Conservation (phyloP, 2,797 vertebrate genomes). For the Microctenopoma lineatum region DNA sequence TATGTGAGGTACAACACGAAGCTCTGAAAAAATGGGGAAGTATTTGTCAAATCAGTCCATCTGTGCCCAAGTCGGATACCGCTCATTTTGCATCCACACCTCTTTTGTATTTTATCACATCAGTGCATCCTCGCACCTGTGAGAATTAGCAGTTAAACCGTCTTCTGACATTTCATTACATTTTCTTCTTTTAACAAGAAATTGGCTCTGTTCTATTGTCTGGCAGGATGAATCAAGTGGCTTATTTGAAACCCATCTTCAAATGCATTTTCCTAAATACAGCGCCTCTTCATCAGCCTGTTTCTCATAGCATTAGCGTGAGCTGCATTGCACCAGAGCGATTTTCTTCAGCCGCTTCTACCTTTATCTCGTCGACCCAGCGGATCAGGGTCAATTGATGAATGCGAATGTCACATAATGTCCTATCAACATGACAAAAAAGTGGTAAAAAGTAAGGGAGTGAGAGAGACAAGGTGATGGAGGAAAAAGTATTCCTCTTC, state of each 20-base stretch:
- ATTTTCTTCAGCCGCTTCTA: not conserved
- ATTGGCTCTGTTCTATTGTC: slow-evolving; percentile 39
- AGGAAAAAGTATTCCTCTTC: slow-evolving; percentile 46
- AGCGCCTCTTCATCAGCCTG: slow-evolving; percentile 42
- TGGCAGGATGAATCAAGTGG: slow-evolving; percentile 49
- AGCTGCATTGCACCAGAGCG: slow-evolving; percentile 58
- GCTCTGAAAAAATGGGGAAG: slow-evolving; percentile 20
- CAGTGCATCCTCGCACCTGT: slow-evolving; percentile 37
- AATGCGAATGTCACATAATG: slow-evolving; percentile 78
- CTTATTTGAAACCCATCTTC: slow-evolving; percentile 43
- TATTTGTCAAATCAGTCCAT: slow-evolving; percentile 65
- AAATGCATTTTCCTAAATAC: slow-evolving; percentile 29
- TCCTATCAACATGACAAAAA: slow-evolving; percentile 67
- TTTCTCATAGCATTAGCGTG: slow-evolving; percentile 58
- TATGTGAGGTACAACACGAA: slow-evolving; percentile 31
- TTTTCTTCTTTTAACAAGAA: slow-evolving; percentile 44
- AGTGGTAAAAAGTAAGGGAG: slow-evolving; percentile 35
- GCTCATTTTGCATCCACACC: slow-evolving; percentile 41
- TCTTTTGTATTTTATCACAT: slow-evolving; percentile 54
- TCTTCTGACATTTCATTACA: slow-evolving; percentile 65
- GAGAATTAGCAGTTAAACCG: slow-evolving; percentile 55
- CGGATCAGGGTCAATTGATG: slow-evolving; percentile 74
- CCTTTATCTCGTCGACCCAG: slow-evolving; percentile 21
- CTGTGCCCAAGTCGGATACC: slow-evolving; percentile 60
- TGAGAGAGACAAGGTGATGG: slow-evolving; percentile 47